These are phyloP conservation scores for Mesocricetus auratus DNA, from an alignment of 2,113 vertebrate species.

Conservation along the genomic window DNA sequence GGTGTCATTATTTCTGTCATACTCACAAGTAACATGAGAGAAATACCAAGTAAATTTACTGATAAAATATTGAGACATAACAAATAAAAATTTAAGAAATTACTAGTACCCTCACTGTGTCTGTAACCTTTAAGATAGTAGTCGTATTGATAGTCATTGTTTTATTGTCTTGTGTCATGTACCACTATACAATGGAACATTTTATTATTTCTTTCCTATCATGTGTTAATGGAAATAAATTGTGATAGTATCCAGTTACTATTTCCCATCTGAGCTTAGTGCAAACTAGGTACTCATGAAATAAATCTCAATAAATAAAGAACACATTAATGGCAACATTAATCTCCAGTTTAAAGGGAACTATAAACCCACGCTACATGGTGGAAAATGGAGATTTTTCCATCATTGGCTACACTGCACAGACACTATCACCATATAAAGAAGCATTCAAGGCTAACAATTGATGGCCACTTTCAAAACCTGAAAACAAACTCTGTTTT, in stretches of 20 bases:
- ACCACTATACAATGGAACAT: neutral
- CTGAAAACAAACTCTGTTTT: conserved; percentile 53
- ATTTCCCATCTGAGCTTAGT: neutral
- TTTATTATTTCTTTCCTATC: neutral
- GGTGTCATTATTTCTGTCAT: neutral
- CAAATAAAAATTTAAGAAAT: neutral
- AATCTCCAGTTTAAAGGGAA: neutral
- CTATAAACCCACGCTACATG: neutral
- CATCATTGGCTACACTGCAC: neutral
- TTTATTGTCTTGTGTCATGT: neutral
- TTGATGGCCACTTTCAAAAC: conserved; percentile 14
- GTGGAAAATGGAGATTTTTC: conserved; percentile 7
- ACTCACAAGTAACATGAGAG: neutral
- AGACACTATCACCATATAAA: neutral
- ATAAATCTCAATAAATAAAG: conserved; percentile 7
- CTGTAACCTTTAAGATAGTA: neutral
- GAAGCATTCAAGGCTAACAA: neutral
- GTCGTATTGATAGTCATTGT: neutral
- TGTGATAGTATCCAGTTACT: conserved; percentile 19
- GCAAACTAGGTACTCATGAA: neutral
- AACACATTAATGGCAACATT: neutral
- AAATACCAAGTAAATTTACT: neutral
- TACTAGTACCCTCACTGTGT: neutral
- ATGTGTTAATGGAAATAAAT: conserved; percentile 36
- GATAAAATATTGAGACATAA: neutral